Base-by-base conservation (phyloP, 2,113 vertebrate species). In the Microcebus tavaratra region DNA sequence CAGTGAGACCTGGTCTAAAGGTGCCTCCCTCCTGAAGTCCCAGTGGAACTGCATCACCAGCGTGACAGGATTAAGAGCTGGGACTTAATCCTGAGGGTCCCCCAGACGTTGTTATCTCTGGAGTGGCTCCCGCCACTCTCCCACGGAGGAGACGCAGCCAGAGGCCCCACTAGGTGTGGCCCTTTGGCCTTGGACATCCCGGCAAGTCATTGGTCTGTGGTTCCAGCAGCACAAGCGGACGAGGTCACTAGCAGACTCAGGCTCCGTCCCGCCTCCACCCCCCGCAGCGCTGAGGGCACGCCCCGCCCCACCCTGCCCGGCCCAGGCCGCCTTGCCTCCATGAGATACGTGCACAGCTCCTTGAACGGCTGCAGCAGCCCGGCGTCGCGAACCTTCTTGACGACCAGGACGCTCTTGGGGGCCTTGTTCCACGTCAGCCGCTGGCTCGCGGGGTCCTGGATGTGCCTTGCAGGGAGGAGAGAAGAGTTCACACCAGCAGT, bases 401-500 rank as follows among this genome's bases (percentile, higher is more conserved):
- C 99, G 85, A 99, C 99, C 29, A 99, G 99, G 94, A 99, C 99
- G n/a, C 99, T 99, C 99, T 99, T 99, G 1, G 99, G 99, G 76
- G 99, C 99, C 97, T 99, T 99, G 99, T 99, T 99, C 99, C 99
- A 99, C 0, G 99, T 99, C 98, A 99, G 98, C 97, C 99, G 99
- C 98, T 99, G 99, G 98, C 99, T 99, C 39, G 99, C 99, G 55
- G 99, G 99, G 97, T 99, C 99, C 98, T 99, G 99, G 96, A 99
- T 99, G 98, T 99, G 99, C 99, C 99, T 99, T 90, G 31, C 94
- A 45, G 50, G 93, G 80, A 31, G 86, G 90, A 11, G 0, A 25
- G 9, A 53, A 11, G 31, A 1, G 15, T 9, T 34, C 13, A 53
- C 34, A 20, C 17, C 1, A 61, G 34, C 78, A 25, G 20, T 6